Evolutionary conservation across 2,888 invertebrate species (phyloP).

Genomic region (Aradus depressus): DNA sequence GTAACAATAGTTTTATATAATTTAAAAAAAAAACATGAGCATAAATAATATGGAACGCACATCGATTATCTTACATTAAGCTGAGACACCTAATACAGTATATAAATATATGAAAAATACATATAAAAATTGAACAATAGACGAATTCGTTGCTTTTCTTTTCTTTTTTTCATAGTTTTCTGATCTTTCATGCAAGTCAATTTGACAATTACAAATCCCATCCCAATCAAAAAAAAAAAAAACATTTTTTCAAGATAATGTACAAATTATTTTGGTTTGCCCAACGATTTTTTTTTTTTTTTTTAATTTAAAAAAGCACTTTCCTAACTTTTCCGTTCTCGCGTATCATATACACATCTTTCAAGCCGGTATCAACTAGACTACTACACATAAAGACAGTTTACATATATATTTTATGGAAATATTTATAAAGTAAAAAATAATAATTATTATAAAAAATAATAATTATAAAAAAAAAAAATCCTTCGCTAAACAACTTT

Average conservation of each 20-base stretch:
- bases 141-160: conserved; percentile 12
- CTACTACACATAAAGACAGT: conserved; percentile 26
- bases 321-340: background rate
- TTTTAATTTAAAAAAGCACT: conserved; percentile 10
- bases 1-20: too few relatives aligned
- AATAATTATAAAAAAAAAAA: conserved; percentile 17
- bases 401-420: conserved; percentile 17
- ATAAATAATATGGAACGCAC: too few relatives aligned
- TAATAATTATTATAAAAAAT: too few relatives aligned
- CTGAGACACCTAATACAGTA: too few relatives aligned
- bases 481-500: too few relatives aligned
- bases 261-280: conserved; percentile 18
- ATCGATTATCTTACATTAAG: too few relatives aligned
- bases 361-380: conserved; percentile 16
- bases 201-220: conserved; percentile 12
- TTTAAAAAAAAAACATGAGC: too few relatives aligned
- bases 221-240: conserved; percentile 19
- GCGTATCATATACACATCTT: conserved; percentile 16
- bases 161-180: conserved; percentile 3
- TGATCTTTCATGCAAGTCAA: conserved; percentile 11
- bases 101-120: conserved; percentile 15
- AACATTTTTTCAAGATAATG: conserved; percentile 9
- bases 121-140: conserved; percentile 17
- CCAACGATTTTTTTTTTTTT: conserved; percentile 7
- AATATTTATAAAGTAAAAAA: conserved; percentile 17